Evolutionary conservation across 2,797 vertebrate genomes (phyloP), one percentile per base, ranked within the genome.

Genomic region (Spinibarbus caldwelli): DNA sequence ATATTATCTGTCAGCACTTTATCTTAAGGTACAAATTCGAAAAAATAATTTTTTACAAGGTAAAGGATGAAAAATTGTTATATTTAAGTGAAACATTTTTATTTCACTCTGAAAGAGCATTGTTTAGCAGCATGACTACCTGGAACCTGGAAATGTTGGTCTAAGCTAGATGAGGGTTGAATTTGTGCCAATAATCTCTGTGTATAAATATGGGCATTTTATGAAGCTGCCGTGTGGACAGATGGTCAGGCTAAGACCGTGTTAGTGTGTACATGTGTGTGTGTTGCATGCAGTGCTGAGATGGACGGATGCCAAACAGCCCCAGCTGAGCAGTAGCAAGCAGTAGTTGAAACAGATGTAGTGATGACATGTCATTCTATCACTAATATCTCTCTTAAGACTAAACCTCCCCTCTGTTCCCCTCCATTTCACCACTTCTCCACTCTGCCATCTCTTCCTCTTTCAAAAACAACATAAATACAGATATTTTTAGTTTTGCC

Each of bases 311-410:
- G 89, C 86, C 90, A 92, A 90, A 87, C 89, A 85, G 90, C 93
- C 92, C 75, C 89, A 88, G 89, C 91, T 89, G 92, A 93, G 92
- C 81, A 23, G 89, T 87, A 88, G 88, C 88, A 82, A 45, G 57
- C 81, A 75, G 73, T n/a, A 78, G 82, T 29, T 76, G 57, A 83
- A 88, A 90, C 92, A 91, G 91, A 93, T 90, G 90, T 84, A 36
- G 82, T 57, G 26, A 85, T 87, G 92, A 90, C 91, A 92, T 89
- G 91, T 87, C 91, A 87, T 91, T 92, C 91, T 91, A 91, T 92
- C 90, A 71, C 85, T 73, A 14, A 64, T 77, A 82, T 81, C 49
- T 82, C 82, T 59, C 73, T 86, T 80, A 80, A 14, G 15, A 52
- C 72, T 71, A 77, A 86, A 89, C 57, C 5, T 76, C 19, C 31